Evolutionary conservation across 2,888 invertebrate genomes (phyloP), one percentile per base, ranked within the genome.

Genomic region (Drosophila seclusa): DNA sequence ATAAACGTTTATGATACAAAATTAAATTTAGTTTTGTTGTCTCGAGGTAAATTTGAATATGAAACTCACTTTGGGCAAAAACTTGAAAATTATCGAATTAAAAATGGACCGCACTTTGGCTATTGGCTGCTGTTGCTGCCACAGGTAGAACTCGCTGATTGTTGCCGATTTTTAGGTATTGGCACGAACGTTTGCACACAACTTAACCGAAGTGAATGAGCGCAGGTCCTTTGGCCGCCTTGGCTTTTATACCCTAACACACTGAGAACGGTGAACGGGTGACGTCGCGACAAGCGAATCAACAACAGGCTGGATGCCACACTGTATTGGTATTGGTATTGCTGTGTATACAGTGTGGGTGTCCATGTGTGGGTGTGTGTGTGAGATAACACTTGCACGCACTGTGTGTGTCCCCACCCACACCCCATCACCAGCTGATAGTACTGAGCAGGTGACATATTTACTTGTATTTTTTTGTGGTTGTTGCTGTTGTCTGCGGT

Each of bases 181-280:
- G 55, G 59, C 48, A 67, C 76, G 79, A 82, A 80, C 78, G 69
- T 79, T 77, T 66, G 65, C 78, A 82, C 72, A 75, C 80, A 82
- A 87, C 81, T 83, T 60, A 73, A 84, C 78, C 68, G 79, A 80
- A 83, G 80, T 78, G 82, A 90, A 91, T 90, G 83, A 87, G 77
- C 81, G 76, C 73, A 80, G 74, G 81, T 89, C 83, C 87, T 83
- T 80, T 73, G 68, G 71, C 50, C 64, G 73, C 66, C 67, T 81
- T 80, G 60, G 80, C 85, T 85, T 89, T 88, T 90, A 90, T 90
- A 90, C 78, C 75, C 68, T 58, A 66, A 54, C 29, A 31, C 57
- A 57, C 40, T 29, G 64, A 73, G 60, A 78, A 68, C 65, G 64
- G 64, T 73, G 62, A 80, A 68, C 65, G 68, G 67, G 76, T 69